Evolutionary conservation across 1,140 invertebrate species (phyloP).

Genomic region (Alviniconcha marisindica): DNA sequence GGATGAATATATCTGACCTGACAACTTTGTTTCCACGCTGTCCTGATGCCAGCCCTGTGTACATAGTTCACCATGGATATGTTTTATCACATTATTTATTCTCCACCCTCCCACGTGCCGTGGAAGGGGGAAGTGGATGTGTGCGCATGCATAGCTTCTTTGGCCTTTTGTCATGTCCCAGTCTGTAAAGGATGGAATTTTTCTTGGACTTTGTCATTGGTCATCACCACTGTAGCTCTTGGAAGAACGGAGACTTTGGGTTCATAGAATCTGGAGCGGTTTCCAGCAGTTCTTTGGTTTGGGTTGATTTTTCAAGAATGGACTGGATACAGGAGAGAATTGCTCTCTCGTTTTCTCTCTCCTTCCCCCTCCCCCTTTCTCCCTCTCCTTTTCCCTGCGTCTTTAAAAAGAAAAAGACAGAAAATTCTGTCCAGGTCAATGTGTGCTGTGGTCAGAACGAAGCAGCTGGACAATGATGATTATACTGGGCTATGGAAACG

Average conservation of each 20-base stretch:
- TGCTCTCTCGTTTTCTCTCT: not conserved
- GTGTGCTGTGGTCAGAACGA: too few relatives aligned
- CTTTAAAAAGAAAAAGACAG: too few relatives aligned
- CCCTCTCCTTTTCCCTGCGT: too few relatives aligned
- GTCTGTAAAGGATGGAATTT: not conserved
- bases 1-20: not conserved
- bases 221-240: not conserved
- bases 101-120: not conserved
- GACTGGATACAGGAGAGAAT: not conserved
- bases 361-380: not conserved
- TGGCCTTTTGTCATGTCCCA: not conserved
- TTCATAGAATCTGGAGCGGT: too few relatives aligned
- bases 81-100: slow-evolving; percentile 29
- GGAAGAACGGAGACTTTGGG: too few relatives aligned
- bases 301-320: not conserved
- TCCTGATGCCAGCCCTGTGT: not conserved
- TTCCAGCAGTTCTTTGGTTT: not conserved
- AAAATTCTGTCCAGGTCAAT: too few relatives aligned
- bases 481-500: too few relatives aligned
- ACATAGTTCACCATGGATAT: slow-evolving; percentile 21
- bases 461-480: too few relatives aligned
- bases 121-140: not conserved
- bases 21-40: not conserved
- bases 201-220: slow-evolving; percentile 3
- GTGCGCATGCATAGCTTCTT: not conserved